Conservation (phyloP, 2,888 invertebrate genomes). For the Operophtera brumata region DNA sequence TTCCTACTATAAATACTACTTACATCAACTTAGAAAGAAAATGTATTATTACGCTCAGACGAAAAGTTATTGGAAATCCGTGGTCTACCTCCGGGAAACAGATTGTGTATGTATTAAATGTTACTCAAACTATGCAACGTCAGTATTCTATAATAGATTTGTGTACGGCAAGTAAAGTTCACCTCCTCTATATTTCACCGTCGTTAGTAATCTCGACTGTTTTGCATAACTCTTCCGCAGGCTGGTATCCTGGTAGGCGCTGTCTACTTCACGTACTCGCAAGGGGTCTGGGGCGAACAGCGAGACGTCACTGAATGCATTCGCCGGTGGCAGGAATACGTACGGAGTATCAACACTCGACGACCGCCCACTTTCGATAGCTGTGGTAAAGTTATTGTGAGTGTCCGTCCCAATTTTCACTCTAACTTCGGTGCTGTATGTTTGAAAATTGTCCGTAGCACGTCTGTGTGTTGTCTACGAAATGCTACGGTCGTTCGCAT, state of each 20-base stretch:
- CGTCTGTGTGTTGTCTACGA: neutral
- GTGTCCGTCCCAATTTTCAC: constrained; percentile 33
- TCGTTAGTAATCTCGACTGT: constrained; percentile 49
- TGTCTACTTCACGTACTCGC: constrained; percentile 69
- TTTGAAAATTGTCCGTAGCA: neutral
- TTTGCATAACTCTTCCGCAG: constrained; percentile 45
- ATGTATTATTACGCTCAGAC: too few relatives aligned
- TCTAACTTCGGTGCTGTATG: neutral
- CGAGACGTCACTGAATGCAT: constrained; percentile 68
- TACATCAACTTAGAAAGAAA: too few relatives aligned
- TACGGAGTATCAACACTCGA: constrained; percentile 66
- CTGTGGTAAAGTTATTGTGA: constrained; percentile 67
- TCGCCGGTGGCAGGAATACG: constrained; percentile 69
- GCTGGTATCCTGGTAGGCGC: constrained; percentile 71
- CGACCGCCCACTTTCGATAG: constrained; percentile 66
- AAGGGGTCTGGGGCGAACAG: constrained; percentile 76
- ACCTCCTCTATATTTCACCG: constrained; percentile 58
- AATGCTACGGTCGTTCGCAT: neutral
- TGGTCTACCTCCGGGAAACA: too few relatives aligned
- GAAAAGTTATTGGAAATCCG: too few relatives aligned
- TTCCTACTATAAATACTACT: too few relatives aligned
- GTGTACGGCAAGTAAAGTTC: constrained; percentile 16
- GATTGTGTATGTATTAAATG: too few relatives aligned
- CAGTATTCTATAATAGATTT: too few relatives aligned
- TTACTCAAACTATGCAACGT: too few relatives aligned